Evolutionary conservation across 1,140 invertebrate genomes (phyloP).

Genomic region (Camponotus vicinus): DNA sequence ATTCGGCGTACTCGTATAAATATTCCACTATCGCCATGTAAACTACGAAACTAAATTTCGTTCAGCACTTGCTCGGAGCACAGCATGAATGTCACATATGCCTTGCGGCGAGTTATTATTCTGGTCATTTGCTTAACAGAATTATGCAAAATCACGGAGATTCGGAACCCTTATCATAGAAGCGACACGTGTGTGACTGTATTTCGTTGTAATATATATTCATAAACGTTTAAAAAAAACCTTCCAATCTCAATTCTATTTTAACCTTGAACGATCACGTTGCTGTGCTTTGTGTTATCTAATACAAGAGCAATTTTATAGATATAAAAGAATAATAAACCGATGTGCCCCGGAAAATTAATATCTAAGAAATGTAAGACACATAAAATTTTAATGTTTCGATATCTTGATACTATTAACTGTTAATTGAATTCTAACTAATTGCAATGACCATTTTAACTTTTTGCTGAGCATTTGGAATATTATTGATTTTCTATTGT

Average conservation of each 20-base stretch:
- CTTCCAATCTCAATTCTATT: slow-evolving; percentile 44
- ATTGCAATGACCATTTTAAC: slow-evolving; percentile 4
- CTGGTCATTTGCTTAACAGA: slow-evolving; percentile 76
- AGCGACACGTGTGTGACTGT: slow-evolving; percentile 61
- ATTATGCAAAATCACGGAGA: slow-evolving; percentile 73
- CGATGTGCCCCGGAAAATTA: background rate
- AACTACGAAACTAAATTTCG: slow-evolving; percentile 69
- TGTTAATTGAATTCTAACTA: background rate
- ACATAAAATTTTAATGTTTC: slow-evolving; percentile 42
- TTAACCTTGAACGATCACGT: slow-evolving; percentile 35
- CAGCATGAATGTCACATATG: slow-evolving; percentile 71
- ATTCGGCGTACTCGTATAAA: slow-evolving; percentile 60
- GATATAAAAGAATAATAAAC: slow-evolving; percentile 43
- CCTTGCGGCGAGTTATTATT: slow-evolving; percentile 74
- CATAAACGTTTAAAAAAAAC: slow-evolving; percentile 63
- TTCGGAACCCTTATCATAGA: slow-evolving; percentile 67
- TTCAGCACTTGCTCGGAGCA: slow-evolving; percentile 24
- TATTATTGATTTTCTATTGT: background rate
- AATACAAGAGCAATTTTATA: slow-evolving; percentile 43
- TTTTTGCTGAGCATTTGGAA: slow-evolving; percentile 13
- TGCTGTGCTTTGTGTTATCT: slow-evolving; percentile 22
- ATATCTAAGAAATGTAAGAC: slow-evolving; percentile 13
- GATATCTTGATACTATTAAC: slow-evolving; percentile 16
- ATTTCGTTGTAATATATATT: slow-evolving; percentile 69
- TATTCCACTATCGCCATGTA: slow-evolving; percentile 73